Conservation (phyloP, 1,140 invertebrate species). For the Chironomus striatipennis region DNA sequence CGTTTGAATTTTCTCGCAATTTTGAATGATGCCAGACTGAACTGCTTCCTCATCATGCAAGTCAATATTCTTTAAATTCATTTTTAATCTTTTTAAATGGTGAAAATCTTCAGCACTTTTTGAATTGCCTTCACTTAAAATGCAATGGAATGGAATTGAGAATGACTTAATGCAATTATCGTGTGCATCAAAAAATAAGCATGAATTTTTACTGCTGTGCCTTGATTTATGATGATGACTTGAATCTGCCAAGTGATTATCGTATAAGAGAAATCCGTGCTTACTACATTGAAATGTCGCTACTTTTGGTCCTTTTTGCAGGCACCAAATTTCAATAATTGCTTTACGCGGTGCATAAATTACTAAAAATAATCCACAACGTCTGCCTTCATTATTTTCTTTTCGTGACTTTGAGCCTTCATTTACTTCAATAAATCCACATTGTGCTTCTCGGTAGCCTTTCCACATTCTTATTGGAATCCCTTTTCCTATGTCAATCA, state of each 20-base stretch:
- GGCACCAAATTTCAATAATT: constrained; percentile 76
- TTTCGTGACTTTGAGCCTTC: constrained; percentile 37
- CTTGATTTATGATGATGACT: constrained; percentile 43
- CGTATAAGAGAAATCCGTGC: constrained; percentile 67
- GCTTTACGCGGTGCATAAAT: constrained; percentile 80
- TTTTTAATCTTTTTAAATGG: constrained; percentile 69
- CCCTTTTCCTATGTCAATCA: constrained; percentile 73
- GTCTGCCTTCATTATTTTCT: constrained; percentile 33
- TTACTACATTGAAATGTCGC: constrained; percentile 84
- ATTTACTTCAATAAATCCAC: constrained; percentile 63
- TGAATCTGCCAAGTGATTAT: constrained; percentile 52
- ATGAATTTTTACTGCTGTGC: constrained; percentile 55
- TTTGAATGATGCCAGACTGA: constrained; percentile 40
- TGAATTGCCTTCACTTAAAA: constrained; percentile 77
- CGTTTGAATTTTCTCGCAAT: constrained; percentile 61
- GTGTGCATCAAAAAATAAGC: constrained; percentile 71
- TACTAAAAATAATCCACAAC: constrained; percentile 65
- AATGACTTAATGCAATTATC: constrained; percentile 70
- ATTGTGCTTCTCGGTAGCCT: constrained; percentile 89
- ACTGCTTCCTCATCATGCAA: constrained; percentile 43
- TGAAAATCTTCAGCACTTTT: constrained; percentile 79
- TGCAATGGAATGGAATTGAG: constrained; percentile 81
- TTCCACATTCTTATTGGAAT: constrained; percentile 82
- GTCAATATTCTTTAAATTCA: constrained; percentile 47
- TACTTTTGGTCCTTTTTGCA: constrained; percentile 78